Percentiles rank a stretch among this genome's conserved stretches.
Conservation (phyloP, 2,888 invertebrate species). For the Trisateles emortualis region DNA sequence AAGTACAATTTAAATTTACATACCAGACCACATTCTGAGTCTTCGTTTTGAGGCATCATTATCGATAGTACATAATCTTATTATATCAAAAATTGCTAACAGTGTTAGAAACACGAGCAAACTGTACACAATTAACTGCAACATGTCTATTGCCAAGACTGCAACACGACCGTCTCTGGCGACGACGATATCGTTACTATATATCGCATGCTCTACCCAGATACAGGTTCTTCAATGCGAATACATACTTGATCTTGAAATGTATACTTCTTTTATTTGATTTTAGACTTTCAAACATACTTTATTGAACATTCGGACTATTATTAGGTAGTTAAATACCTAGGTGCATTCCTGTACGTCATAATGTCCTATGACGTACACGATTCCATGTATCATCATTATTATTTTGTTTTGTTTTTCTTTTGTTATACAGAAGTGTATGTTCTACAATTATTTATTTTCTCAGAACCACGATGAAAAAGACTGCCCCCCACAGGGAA, state of each 20-base stretch:
- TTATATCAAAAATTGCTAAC: constrained; percentile 59
- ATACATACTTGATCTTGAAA: constrained; percentile 25
- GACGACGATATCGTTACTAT: constrained; percentile 39
- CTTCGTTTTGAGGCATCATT: constrained; percentile 44
- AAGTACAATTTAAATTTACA: constrained; percentile 26
- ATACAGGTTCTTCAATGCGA: constrained; percentile 31
- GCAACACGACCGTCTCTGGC: constrained; percentile 26
- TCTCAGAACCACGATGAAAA: too few species aligned
- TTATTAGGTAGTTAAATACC: background rate
- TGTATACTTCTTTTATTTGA: constrained; percentile 9
- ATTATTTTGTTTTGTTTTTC: too few species aligned
- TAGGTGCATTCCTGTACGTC: too few species aligned
- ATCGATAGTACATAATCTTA: constrained; percentile 53
- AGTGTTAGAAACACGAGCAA: constrained; percentile 57
- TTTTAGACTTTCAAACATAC: background rate
- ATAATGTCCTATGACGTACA: too few species aligned
- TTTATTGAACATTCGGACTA: background rate
- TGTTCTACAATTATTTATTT: too few species aligned
- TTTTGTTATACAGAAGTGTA: too few species aligned
- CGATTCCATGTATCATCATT: too few species aligned
- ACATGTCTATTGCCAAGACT: constrained; percentile 45
- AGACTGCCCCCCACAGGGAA: too few species aligned
- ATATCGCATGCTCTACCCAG: constrained; percentile 17
- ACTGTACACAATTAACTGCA: constrained; percentile 58
- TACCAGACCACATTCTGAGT: constrained; percentile 54